Evolutionary conservation across 1,140 invertebrate species (phyloP).

Genomic region (Pristionchus pacificus): DNA sequence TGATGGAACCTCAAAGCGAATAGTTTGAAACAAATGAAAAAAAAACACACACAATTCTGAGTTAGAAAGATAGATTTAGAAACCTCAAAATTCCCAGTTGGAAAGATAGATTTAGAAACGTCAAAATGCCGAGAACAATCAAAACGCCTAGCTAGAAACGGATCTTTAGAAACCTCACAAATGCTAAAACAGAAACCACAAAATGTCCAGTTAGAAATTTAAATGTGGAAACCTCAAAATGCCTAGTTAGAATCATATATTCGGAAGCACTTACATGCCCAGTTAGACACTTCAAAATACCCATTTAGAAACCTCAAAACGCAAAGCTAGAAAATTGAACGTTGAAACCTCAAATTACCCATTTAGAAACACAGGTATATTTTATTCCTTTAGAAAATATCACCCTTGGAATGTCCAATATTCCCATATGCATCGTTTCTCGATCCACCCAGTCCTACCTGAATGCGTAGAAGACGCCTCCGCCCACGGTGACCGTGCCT

Average conservation of each 20-base stretch:
- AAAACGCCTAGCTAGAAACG: too few relatives aligned
- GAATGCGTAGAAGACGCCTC: not conserved
- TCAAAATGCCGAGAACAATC: too few relatives aligned
- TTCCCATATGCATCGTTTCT: slow-evolving; percentile 7
- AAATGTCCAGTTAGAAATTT: not conserved
- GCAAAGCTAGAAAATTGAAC: not conserved
- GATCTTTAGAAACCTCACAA: too few relatives aligned
- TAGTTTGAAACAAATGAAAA: not conserved
- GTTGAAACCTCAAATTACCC: slow-evolving; percentile 1
- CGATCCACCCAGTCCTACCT: not conserved
- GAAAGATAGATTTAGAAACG: not conserved
- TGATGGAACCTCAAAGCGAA: not conserved
- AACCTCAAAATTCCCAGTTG: not conserved
- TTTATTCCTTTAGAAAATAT: not conserved
- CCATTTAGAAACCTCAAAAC: too few relatives aligned
- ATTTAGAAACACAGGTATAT: not conserved
- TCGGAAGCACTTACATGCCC: too few relatives aligned
- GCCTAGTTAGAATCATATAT: too few relatives aligned
- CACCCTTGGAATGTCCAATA: slow-evolving; percentile 9
- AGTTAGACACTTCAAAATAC: too few relatives aligned
- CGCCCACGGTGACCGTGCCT: not conserved
- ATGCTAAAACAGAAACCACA: too few relatives aligned
- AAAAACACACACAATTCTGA: not conserved
- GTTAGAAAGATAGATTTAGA: not conserved
- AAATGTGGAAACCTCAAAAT: too few relatives aligned